These are phyloP conservation scores for Ophioninae sp. DNA, from an alignment of 2,888 invertebrate genomes.

Conservation along the genomic window DNA sequence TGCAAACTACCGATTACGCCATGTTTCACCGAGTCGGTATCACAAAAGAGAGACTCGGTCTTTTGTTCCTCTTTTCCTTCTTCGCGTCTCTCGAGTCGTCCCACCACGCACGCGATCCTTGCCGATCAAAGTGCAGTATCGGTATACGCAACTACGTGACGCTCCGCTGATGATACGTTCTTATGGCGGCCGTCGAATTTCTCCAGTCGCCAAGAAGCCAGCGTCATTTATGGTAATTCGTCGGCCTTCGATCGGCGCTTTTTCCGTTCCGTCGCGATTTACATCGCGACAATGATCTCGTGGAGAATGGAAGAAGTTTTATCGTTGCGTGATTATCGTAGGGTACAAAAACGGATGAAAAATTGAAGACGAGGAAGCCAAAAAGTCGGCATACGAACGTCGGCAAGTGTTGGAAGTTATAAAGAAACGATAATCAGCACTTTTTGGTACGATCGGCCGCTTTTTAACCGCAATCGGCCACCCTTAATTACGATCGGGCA, in stretches of 20 bases:
- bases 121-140: constrained; percentile 35
- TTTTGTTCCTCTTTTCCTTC: not conserved
- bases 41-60: constrained; percentile 64
- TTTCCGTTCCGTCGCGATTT: constrained; percentile 60
- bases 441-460: not conserved
- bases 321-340: not conserved
- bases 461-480: too few species aligned
- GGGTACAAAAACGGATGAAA: not conserved
- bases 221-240: not conserved
- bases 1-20: constrained; percentile 59
- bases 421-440: not conserved
- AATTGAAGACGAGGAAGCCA: not conserved
- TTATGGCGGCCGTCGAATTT: constrained; percentile 28
- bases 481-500: not conserved
- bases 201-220: not conserved
- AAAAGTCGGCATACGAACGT: not conserved
- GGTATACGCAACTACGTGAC: not conserved
- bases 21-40: constrained; percentile 61
- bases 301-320: not conserved
- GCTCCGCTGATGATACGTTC: constrained; percentile 33
- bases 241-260: constrained; percentile 70
- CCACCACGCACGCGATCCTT: constrained; percentile 5
- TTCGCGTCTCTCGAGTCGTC: constrained; percentile 10
- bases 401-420: not conserved
- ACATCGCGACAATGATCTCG: not conserved